Evolutionary conservation across 2,113 vertebrate species (phyloP).

Genomic region (Clupea harengus): DNA sequence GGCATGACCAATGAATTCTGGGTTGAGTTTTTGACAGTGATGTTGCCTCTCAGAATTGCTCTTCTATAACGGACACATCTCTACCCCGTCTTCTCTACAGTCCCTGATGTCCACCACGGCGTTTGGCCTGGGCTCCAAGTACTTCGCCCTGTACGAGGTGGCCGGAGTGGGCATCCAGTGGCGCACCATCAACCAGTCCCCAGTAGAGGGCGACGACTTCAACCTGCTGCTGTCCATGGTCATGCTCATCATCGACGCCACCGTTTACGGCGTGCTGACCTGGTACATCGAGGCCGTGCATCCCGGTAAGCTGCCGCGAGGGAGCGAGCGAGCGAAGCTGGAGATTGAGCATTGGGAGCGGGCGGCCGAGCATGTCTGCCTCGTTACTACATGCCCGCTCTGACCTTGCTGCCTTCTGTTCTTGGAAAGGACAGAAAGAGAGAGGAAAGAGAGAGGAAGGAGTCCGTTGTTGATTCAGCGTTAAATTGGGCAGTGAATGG

Average conservation of each 20-base stretch:
- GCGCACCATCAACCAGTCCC: constrained; percentile 93
- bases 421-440: not conserved
- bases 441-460: too few relatives aligned
- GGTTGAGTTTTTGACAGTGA: not conserved
- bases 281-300: constrained; percentile 99
- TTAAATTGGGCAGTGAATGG: not conserved
- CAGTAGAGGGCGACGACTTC: constrained; percentile 95
- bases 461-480: not conserved
- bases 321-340: not conserved
- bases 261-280: constrained; percentile 86
- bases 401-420: constrained; percentile 18
- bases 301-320: constrained; percentile 83
- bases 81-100: constrained; percentile 77
- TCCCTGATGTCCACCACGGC: constrained; percentile 97
- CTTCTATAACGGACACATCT: rapidly evolving
- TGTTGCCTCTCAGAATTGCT: not conserved
- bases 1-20: too few relatives aligned
- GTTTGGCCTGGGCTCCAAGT: constrained; percentile 94
- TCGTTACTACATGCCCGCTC: not conserved
- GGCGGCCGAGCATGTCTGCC: not conserved
- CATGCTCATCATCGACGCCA: constrained; percentile 88
- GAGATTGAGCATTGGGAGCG: not conserved
- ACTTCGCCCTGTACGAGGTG: constrained; percentile 93
- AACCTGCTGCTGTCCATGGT: constrained; percentile 92
- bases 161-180: constrained; percentile 96